A percentile compares a stretch with the other conserved stretches of the same genome.
Conservation (phyloP, 2,113 vertebrate species). For the Delphinapterus leucas region DNA sequence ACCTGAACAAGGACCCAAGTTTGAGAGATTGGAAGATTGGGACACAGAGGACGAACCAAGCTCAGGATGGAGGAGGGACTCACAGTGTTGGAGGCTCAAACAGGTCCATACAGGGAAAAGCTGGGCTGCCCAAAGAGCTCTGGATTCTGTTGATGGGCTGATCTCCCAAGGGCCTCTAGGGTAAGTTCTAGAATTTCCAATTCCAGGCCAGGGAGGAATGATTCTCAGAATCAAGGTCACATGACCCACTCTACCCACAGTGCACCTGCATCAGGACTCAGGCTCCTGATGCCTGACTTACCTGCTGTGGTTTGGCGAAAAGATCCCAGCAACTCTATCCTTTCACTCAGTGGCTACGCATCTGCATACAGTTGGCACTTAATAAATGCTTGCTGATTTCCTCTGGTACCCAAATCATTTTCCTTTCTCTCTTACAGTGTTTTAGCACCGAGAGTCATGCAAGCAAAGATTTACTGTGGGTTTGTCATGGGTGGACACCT, state of each 20-base stretch:
- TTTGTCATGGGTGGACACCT: rapidly evolving
- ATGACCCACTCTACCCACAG: not conserved
- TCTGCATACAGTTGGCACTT: not conserved
- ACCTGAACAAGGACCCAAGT: no score
- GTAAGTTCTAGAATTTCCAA: not conserved
- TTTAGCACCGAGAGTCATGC: not conserved
- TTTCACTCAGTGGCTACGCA: not conserved
- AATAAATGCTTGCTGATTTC: not conserved
- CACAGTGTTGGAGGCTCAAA: not conserved
- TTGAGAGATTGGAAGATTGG: not conserved
- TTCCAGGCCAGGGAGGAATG: not conserved
- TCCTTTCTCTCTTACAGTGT: not conserved
- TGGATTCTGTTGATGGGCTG: not conserved
- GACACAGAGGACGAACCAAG: not conserved
- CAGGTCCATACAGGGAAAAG: not conserved
- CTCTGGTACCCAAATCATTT: not conserved
- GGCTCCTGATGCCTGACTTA: not conserved
- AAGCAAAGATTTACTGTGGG: not conserved
- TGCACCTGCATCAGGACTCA: not conserved
- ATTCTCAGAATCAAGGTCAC: not conserved
- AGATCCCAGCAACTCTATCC: no score
- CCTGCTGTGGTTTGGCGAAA: not conserved
- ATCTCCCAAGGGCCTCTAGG: not conserved
- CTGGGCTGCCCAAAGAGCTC: not conserved
- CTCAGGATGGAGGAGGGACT: not conserved